Base-by-base conservation (phyloP, 2,888 invertebrate species). In the Scaptodrosophila latifasciaeformis region DNA sequence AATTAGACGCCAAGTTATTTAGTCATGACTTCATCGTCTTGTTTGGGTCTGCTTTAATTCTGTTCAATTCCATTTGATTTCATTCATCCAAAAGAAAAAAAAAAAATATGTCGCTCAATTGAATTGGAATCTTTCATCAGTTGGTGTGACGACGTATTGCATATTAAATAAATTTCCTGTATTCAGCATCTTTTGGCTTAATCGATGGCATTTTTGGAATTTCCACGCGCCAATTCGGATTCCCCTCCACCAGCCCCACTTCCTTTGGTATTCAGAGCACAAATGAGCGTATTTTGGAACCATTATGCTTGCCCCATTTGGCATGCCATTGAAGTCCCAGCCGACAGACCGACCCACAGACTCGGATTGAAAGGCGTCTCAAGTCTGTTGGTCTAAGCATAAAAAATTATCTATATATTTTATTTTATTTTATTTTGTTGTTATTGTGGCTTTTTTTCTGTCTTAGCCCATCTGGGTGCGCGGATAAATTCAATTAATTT, bases 241-340 rank as follows among this genome's bases (percentile, higher is more conserved):
- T 1, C n/a, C 34, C 13, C 10, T 34, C 35, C n/a, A n/a, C 10
- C 12, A 9, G 13, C 3, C 37, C 37, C 10, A 15, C 29, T 6
- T 12, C 12, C 21, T 55, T 68, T 71, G 58, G 58, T 79, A 72
- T 72, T 50, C 72, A 76, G 48, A 52, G 46, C 79, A 60, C 63
- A 63, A 35, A 49, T 49, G 48, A 27, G 27, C 15, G 50, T 65
- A 54, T 67, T 13, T 34, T 18, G 15, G 47, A 55, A 63, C 71
- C 59, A 76, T 74, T 74, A 76, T 74, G 72, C 62, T 76, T 46
- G 44, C 45, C 49, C 63, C 59, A 79, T 72, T 72, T 66, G 57
- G 67, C 59, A 79, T 72, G 72, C 79, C 57, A 64, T 27, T 55
- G 39, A 30, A 37, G 75, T 61, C 59, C 15, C 17, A 17, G 17